A percentile compares a stretch with the other conserved stretches of the same genome.
phyloP scores from a whole-genome alignment of 2,888 invertebrate species.

The Thymelicus acteon region DNA sequence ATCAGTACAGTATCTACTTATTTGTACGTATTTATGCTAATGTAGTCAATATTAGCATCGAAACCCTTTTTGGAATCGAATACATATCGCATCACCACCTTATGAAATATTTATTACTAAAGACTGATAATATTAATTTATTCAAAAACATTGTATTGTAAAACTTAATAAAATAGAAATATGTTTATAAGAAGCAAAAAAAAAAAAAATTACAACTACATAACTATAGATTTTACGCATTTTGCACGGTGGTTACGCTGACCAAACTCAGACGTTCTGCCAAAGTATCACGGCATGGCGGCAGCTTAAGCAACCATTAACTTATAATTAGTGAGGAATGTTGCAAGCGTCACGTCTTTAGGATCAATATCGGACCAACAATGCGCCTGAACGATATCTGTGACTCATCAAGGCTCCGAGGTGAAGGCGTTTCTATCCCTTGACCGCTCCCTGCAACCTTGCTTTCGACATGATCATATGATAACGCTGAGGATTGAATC shows the following conservation, averaged over 20 bases:
- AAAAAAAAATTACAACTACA: background rate
- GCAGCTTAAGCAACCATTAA: constrained; percentile 52
- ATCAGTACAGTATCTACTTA: no score
- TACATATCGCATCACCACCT: no score
- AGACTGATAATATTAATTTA: no score
- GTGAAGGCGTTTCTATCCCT: constrained; percentile 76
- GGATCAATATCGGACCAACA: constrained; percentile 69
- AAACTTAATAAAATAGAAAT: no score
- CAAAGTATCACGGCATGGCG: constrained; percentile 39
- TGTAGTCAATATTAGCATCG: no score
- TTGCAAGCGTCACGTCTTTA: constrained; percentile 62
- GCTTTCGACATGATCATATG: constrained; percentile 74
- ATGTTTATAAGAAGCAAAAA: no score
- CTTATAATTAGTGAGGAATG: constrained; percentile 70
- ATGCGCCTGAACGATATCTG: constrained; percentile 57
- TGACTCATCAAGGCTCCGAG: constrained; percentile 70
- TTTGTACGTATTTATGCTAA: no score
- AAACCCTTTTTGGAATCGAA: no score
- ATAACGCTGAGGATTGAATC: constrained; percentile 59
- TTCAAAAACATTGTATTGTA: no score
- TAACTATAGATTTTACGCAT: constrained; percentile 5
- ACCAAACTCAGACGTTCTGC: constrained; percentile 28
- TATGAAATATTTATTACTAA: no score
- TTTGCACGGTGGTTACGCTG: background rate
- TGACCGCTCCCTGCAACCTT: constrained; percentile 78